Evolutionary conservation across 2,888 invertebrate genomes (phyloP).

Genomic region (Cheilosia soror): DNA sequence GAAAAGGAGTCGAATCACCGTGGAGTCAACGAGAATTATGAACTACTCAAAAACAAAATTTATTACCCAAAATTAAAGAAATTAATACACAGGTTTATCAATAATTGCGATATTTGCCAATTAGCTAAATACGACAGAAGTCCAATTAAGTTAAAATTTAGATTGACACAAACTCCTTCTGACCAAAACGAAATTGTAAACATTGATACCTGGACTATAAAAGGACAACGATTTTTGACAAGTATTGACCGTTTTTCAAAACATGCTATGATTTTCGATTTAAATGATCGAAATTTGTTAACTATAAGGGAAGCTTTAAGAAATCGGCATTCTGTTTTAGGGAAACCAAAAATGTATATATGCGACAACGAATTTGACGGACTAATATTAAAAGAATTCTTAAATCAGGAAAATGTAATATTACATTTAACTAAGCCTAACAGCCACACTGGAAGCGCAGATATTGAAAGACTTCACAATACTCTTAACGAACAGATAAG

Average conservation of each 20-base stretch:
- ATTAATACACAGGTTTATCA: slow-evolving; percentile 28
- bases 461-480: slow-evolving; percentile 15
- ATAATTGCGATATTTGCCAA: slow-evolving; percentile 33
- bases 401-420: slow-evolving; percentile 10
- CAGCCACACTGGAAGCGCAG: neutral
- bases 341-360: slow-evolving; percentile 18
- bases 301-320: slow-evolving; percentile 16
- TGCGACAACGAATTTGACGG: slow-evolving; percentile 21
- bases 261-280: slow-evolving; percentile 31
- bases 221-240: slow-evolving; percentile 32
- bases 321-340: slow-evolving; percentile 16
- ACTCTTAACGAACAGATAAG: slow-evolving; percentile 15
- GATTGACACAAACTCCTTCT: neutral
- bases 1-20: slow-evolving; percentile 30
- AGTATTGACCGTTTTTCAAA: slow-evolving; percentile 20
- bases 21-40: slow-evolving; percentile 21
- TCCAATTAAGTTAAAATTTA: slow-evolving; percentile 23
- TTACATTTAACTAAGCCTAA: slow-evolving; percentile 28
- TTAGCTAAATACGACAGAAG: slow-evolving; percentile 25
- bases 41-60: slow-evolving; percentile 16
- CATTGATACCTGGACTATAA: slow-evolving; percentile 28
- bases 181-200: slow-evolving; percentile 34
- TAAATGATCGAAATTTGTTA: slow-evolving; percentile 23
- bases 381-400: slow-evolving; percentile 12
- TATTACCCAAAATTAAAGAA: slow-evolving; percentile 25